Base-by-base conservation (phyloP, 2,888 invertebrate species). In the Hoplodrina ambigua region DNA sequence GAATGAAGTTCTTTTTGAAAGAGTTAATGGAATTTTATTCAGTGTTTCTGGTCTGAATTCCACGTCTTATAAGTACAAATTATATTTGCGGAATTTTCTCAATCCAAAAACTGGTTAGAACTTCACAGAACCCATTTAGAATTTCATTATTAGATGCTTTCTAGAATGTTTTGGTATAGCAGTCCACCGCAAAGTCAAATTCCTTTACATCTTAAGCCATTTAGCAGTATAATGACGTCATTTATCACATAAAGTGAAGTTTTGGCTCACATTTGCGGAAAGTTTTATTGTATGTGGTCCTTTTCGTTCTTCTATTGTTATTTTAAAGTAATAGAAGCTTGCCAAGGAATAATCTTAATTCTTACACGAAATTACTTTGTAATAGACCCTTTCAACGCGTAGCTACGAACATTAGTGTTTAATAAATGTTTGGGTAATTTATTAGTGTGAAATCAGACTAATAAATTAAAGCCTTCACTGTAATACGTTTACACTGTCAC, bases 241-340 rank as follows among this genome's bases (percentile, higher is more conserved):
- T 88, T 85, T 83, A 84, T 88, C 85, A 87, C 72, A 64, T 68
- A 49, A 77, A 62, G 77, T 65, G 72, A 82, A 85, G 74, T 84
- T 87, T 87, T 88, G 87, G 86, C 85, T 84, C 82, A 80, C 63
- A 81, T 84, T 84, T 77, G 76, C 57, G 74, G 69, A 83, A 85
- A 87, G 69, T 86, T 87, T 70, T 83, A 82, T 83, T 84, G 80
- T 80, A 74, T 78, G 71, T 75, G 60, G 59, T 30, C 62, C 60
- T 75, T 68, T 72, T 49, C 59, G 68, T 73, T 78, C 58, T 56
- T 64, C 72, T 62, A 69, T 71, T 83, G 69, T 78, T 50, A 65
- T 80, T 80, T 83, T 74, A 57, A 67, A 60, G 56, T 66, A 60
- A 72, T 75, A 69, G 17, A 17, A 66, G 69, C 56, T 58, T 72